Percentiles rank a stretch among this genome's conserved stretches.
phyloP scores from a whole-genome alignment of 2,797 vertebrate species.

The Microcaecilia unicolor region DNA sequence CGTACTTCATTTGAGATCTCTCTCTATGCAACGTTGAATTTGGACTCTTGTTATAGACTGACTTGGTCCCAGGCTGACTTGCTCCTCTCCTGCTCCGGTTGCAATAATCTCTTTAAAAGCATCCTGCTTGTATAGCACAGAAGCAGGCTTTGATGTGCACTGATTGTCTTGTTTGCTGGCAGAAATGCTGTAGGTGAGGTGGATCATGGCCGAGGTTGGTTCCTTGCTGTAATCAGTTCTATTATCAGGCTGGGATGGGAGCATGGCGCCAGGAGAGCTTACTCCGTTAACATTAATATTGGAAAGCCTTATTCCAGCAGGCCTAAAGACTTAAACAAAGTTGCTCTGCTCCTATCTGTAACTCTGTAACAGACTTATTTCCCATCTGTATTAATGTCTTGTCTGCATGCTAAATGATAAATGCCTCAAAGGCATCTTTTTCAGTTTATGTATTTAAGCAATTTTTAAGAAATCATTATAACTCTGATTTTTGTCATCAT shows the following conservation, averaged over 20 bases:
- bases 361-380: no score
- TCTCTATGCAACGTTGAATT: no score
- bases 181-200: not conserved
- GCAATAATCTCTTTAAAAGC: not conserved
- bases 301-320: not conserved
- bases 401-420: no score
- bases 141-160: not conserved
- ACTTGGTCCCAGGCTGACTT: no score
- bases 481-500: no score
- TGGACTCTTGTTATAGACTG: no score
- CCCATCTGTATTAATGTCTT: no score
- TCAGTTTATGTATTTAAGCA: no score
- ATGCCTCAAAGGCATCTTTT: no score
- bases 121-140: not conserved
- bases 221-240: not conserved
- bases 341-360: not conserved
- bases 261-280: constrained; percentile 40
- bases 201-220: not conserved
- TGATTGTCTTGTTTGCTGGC: not conserved
- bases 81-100: no score
- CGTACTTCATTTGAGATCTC: no score
- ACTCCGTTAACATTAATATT: constrained; percentile 17
- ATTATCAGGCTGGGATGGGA: constrained; percentile 25
- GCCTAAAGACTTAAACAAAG: not conserved
- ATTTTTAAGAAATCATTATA: no score